Percentiles rank a stretch among this genome's conserved stretches.
These are phyloP conservation scores for Scaptodrosophila lebanonensis DNA, from an alignment of 1,140 invertebrate genomes.

Conservation along the genomic window DNA sequence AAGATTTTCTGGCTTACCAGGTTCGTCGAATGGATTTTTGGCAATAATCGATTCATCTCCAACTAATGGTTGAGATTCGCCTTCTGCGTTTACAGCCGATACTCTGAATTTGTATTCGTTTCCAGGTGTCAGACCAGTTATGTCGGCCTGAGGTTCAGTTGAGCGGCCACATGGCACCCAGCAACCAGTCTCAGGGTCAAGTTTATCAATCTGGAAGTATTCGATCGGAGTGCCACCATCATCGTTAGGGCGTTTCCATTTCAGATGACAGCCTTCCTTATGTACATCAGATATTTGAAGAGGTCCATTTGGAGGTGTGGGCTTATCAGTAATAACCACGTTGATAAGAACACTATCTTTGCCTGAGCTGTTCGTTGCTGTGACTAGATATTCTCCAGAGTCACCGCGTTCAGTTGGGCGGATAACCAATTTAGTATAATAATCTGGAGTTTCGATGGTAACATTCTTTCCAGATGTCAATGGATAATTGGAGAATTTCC, in stretches of 20 bases:
- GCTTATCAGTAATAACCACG: slow-evolving; percentile 95
- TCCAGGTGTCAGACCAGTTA: slow-evolving; percentile 91
- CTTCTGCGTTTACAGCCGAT: slow-evolving; percentile 96
- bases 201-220: slow-evolving; percentile 95
- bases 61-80: slow-evolving; percentile 95
- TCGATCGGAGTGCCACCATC: slow-evolving; percentile 93
- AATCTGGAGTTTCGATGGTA: slow-evolving; percentile 89
- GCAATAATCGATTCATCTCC: slow-evolving; percentile 91
- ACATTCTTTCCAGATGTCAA: slow-evolving; percentile 79
- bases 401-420: slow-evolving; percentile 88
- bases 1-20: slow-evolving; percentile 93
- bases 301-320: slow-evolving; percentile 90
- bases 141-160: slow-evolving; percentile 88
- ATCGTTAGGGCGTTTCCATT: slow-evolving; percentile 95
- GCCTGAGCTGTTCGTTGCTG: slow-evolving; percentile 89
- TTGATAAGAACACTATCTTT: slow-evolving; percentile 93
- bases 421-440: slow-evolving; percentile 92
- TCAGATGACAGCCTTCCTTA: slow-evolving; percentile 94
- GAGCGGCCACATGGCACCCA: slow-evolving; percentile 94
- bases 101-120: slow-evolving; percentile 97
- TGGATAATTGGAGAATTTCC: slow-evolving; percentile 85
- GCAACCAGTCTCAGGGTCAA: slow-evolving; percentile 94
- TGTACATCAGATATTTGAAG: slow-evolving; percentile 92
- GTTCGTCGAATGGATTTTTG: slow-evolving; percentile 98
- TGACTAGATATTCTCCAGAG: slow-evolving; percentile 92